Base-by-base conservation (phyloP, 1,140 invertebrate species). In the Glomeris maerens region DNA sequence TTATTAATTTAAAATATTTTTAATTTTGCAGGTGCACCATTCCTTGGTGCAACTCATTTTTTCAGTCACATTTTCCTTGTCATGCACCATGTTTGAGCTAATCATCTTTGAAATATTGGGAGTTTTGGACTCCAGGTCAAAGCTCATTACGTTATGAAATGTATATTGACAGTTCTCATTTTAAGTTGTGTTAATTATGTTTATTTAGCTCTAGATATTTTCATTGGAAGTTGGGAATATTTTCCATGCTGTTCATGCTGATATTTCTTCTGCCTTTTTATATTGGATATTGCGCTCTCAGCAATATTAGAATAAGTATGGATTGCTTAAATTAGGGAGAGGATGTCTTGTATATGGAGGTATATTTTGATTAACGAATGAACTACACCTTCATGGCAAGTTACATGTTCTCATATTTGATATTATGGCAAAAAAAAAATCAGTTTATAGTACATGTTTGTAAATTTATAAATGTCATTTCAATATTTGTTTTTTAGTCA, bases 101-200 rank as follows among this genome's bases (percentile, higher is more conserved):
- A 98, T 99, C 53, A 99, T 99, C 66, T 99, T 99, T 75, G 96
- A 99, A 74, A 99, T 99, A 62, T 71, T 97, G 45, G 93, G 84
- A 39, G 78, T 96, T 54, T 69, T 98, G 50, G 87, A 95, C 63
- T 74, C 78, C 57, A 81, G 72, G 80, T 81, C 70, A 69, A 68
- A 56, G 38, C 5, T 27, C 28, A 21, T 47, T 23, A 28, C 41
- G 3, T 13, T 42, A n/a, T 22, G 0, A 10, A 25, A 7, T 42
- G 4, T n/a, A n/a, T n/a, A n/a, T 55, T 55, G 14, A 47, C 29
- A 39, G 20, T 48, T 14, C 48, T 41, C 29, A n/a, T 41, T 36
- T 45, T 27, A 45, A 22, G 20, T 50, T 44, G 21, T 44, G 21
- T 45, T n/a, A n/a, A 36, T 52, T 52, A 58, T 55, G 42, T 50